Percentiles rank a stretch among this genome's conserved stretches.
These are phyloP conservation scores for Xestobium rufovillosum DNA, from an alignment of 2,888 invertebrate genomes.

Conservation along the genomic window DNA sequence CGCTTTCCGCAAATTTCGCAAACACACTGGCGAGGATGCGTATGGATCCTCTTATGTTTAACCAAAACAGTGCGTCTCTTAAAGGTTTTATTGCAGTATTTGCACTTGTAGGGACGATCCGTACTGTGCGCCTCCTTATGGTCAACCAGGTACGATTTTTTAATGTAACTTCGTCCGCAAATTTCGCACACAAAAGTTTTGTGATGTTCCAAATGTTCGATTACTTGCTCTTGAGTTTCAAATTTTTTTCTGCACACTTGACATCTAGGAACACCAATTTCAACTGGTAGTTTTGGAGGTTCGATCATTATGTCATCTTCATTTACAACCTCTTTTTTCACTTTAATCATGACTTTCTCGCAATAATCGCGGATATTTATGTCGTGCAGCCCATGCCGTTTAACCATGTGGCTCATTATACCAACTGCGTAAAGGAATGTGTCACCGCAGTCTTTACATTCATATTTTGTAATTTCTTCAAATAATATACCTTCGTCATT, in stretches of 20 bases:
- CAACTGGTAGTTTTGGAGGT: too few species aligned
- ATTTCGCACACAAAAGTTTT: conserved; percentile 23
- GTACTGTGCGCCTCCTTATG: conserved; percentile 26
- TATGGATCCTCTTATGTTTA: conserved; percentile 29
- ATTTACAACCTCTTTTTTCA: neutral
- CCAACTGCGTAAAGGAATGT: conserved; percentile 13
- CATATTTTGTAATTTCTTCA: conserved; percentile 18
- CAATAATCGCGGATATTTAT: conserved; percentile 13
- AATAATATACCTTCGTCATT: neutral
- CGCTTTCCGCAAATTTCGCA: conserved; percentile 31
- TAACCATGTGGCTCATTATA: conserved; percentile 17
- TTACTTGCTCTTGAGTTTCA: conserved; percentile 8
- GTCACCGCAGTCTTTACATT: conserved; percentile 18
- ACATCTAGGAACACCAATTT: conserved; percentile 12
- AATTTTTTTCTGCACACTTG: conserved; percentile 18
- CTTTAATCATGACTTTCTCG: conserved; percentile 9
- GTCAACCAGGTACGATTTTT: conserved; percentile 22
- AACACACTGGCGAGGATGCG: conserved; percentile 28
- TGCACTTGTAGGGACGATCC: conserved; percentile 26
- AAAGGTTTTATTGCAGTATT: conserved; percentile 30
- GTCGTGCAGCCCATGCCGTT: conserved; percentile 14
- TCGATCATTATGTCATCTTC: neutral
- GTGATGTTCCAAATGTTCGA: conserved; percentile 15
- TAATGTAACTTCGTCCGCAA: conserved; percentile 20
- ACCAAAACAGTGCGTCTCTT: conserved; percentile 29